These are phyloP conservation scores for Trypoxylus dichotomus DNA, from an alignment of 1,140 invertebrate species.

Conservation along the genomic window DNA sequence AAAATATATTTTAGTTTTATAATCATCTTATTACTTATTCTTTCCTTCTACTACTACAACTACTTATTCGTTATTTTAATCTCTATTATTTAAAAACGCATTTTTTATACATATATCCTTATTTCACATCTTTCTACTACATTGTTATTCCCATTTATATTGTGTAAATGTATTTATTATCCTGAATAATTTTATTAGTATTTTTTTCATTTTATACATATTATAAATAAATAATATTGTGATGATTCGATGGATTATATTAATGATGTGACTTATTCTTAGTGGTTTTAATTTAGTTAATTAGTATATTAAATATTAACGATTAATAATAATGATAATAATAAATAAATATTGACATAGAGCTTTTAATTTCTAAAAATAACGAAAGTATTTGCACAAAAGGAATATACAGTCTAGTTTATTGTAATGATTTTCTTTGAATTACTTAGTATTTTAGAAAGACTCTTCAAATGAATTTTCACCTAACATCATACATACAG, in stretches of 20 bases:
- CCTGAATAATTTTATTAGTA: not conserved
- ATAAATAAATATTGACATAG: too few species aligned
- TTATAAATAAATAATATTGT: not conserved
- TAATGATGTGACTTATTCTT: not conserved
- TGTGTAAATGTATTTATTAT: not conserved
- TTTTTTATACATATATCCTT: not conserved
- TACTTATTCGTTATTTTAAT: not conserved
- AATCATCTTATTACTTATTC: not conserved
- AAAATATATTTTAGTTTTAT: too few species aligned
- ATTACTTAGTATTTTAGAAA: too few species aligned
- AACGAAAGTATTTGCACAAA: too few species aligned
- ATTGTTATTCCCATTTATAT: not conserved
- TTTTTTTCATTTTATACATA: not conserved
- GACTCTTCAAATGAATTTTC: too few species aligned
- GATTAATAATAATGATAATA: too few species aligned
- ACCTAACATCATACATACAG: too few species aligned
- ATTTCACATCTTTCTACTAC: not conserved
- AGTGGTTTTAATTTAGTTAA: too few species aligned
- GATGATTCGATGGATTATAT: not conserved
- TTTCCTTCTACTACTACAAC: not conserved
- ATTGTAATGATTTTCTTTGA: too few species aligned
- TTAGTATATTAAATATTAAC: too few species aligned
- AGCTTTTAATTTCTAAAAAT: too few species aligned
- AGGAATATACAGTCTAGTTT: too few species aligned
- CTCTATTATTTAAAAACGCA: not conserved